A percentile compares a stretch with the other conserved stretches of the same genome.
Conservation (phyloP, 2,797 vertebrate genomes). For the Tangara arthus region DNA sequence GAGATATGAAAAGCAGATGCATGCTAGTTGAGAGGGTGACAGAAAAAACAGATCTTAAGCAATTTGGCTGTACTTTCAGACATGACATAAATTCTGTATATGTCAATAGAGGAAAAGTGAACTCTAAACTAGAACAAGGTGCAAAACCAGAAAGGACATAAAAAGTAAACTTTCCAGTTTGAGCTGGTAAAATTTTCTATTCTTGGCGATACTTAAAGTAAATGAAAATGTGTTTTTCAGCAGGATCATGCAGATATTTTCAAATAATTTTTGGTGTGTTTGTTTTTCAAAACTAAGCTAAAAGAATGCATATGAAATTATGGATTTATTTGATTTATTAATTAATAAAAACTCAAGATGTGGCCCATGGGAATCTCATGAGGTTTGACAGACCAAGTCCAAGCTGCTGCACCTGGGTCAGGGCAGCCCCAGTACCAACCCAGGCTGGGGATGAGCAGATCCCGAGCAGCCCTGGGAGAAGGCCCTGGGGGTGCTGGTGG, state of each 20-base stretch:
- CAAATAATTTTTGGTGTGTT: neutral
- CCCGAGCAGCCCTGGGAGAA: neutral
- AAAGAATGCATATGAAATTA: neutral
- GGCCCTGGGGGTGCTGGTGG: neutral
- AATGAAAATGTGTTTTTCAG: neutral
- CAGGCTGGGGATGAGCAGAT: neutral
- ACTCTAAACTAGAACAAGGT: neutral
- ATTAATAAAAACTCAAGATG: neutral
- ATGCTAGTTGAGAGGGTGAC: neutral
- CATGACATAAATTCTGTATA: neutral
- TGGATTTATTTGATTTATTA: neutral
- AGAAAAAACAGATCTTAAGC: neutral
- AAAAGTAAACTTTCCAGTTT: neutral
- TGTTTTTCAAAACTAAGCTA: neutral
- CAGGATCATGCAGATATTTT: neutral
- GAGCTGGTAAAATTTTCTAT: neutral
- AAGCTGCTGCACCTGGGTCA: neutral
- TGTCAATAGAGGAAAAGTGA: neutral
- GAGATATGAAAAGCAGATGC: conserved; percentile 11
- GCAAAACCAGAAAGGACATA: neutral
- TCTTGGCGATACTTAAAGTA: neutral
- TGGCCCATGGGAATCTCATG: neutral
- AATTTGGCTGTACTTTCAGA: conserved; percentile 25
- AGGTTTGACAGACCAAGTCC: neutral
- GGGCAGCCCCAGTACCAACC: accelerated